Conservation (phyloP, 2,888 invertebrate genomes). For the Digitonthophagus gazella region DNA sequence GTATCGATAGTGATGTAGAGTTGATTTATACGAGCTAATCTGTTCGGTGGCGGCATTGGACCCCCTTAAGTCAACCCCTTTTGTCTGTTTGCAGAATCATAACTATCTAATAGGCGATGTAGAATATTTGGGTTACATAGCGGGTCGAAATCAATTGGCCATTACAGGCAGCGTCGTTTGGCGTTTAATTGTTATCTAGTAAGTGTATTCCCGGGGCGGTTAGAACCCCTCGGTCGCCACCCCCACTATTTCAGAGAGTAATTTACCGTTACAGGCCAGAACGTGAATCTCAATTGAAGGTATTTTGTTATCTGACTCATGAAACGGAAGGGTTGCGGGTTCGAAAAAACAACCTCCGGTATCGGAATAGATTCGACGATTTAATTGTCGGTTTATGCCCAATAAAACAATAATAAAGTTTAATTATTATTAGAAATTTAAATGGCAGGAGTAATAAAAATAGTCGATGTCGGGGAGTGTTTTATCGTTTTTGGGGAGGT, state of each 20-base stretch:
- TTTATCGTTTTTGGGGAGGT: slow-evolving; percentile 12
- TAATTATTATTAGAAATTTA: slow-evolving; percentile 16
- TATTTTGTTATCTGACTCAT: background rate
- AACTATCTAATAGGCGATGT: slow-evolving; percentile 16
- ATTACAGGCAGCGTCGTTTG: slow-evolving; percentile 12
- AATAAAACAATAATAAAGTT: slow-evolving; percentile 13
- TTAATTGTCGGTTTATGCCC: slow-evolving; percentile 8
- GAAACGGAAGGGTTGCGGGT: background rate
- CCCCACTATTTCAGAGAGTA: slow-evolving; percentile 1
- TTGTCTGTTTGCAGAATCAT: slow-evolving; percentile 17
- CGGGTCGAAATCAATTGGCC: slow-evolving; percentile 13
- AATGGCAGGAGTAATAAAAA: slow-evolving; percentile 7
- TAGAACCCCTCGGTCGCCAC: slow-evolving; percentile 1
- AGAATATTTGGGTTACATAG: slow-evolving; percentile 19
- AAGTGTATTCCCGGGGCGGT: slow-evolving; percentile 5
- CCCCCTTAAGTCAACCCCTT: slow-evolving; percentile 19
- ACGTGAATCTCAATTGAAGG: background rate
- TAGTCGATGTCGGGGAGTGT: background rate
- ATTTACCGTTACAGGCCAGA: background rate
- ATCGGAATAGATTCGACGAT: background rate
- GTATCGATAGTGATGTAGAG: too few species aligned
- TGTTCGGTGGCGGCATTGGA: slow-evolving; percentile 17
- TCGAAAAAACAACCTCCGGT: background rate
- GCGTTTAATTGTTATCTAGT: slow-evolving; percentile 16
- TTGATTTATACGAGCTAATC: slow-evolving; percentile 23